phyloP scores from a whole-genome alignment of 1,140 invertebrate genomes.

The Arion vulgaris region DNA sequence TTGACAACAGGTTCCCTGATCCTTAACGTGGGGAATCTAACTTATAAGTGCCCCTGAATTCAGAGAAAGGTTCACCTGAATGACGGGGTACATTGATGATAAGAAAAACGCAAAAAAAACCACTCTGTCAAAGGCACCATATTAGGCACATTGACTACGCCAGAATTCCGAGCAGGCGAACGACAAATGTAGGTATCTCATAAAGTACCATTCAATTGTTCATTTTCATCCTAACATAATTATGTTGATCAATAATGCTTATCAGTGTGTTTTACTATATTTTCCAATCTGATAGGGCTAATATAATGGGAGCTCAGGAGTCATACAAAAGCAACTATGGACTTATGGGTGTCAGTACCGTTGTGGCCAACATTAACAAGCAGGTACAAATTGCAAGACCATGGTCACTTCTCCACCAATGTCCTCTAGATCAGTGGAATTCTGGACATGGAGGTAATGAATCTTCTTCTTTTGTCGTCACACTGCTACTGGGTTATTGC shows the following conservation, averaged over 20 bases:
- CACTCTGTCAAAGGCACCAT: too few species aligned
- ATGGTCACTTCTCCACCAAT: constrained; percentile 70
- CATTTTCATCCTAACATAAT: background rate
- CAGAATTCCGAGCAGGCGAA: too few species aligned
- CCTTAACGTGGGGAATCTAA: too few species aligned
- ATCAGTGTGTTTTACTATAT: background rate
- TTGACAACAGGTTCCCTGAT: too few species aligned
- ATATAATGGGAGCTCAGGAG: constrained; percentile 66
- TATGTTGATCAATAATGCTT: background rate
- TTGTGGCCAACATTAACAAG: constrained; percentile 65
- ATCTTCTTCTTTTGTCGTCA: too few species aligned
- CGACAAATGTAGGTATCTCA: background rate
- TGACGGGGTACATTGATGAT: too few species aligned
- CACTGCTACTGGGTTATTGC: too few species aligned
- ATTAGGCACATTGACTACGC: too few species aligned
- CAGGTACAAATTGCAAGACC: constrained; percentile 60
- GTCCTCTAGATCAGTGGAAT: constrained; percentile 70
- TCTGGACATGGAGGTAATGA: constrained; percentile 70
- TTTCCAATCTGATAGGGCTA: constrained; percentile 21
- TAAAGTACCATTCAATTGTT: background rate
- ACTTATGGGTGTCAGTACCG: constrained; percentile 63
- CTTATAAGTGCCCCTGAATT: too few species aligned
- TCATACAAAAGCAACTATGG: constrained; percentile 62
- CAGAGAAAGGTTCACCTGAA: too few species aligned
- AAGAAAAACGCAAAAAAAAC: too few species aligned